Base-by-base conservation (phyloP, 2,113 vertebrate species). In the Agapornis roseicollis region DNA sequence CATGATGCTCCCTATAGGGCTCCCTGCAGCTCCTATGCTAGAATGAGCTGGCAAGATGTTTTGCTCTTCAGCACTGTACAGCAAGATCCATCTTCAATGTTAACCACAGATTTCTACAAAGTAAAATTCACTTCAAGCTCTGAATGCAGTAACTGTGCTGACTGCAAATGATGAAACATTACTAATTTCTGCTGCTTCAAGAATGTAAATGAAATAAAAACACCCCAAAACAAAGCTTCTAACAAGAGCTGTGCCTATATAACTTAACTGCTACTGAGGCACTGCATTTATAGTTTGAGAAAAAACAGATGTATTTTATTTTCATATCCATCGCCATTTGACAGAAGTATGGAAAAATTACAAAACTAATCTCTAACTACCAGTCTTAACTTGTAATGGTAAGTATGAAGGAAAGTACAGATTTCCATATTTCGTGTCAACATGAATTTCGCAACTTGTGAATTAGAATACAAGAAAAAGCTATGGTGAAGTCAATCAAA, bases 231-330 rank as follows among this genome's bases (percentile, higher is more conserved):
- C 65, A 93, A 84, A 52, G 65, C 63, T 96, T 91, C 90, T 96
- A 96, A 95, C 79, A 73, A 98, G 96, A 97, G 95, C 85, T 97
- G 90, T 97, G 96, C 93, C 95, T 97, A 88, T 91, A 87, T 42
- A 91, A 96, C 52, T 90, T 96, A 94, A 94, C 63, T 83, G 85
- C 94, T 98, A 98, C 80, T 93, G 88, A 98, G 96, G 94, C 74
- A 93, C 42, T 88, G 90, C 90, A 94, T 97, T 53, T 93, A 95
- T 63, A 60, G 55, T 79, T 42, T 41, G 65, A 83, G 53, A 91
- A 80, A 74, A 94, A 92, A 61, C 35, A 95, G 71, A n/a, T 39
- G 2, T 93, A 42, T 18, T 58, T 68, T 81, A 29, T 89, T 97
- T 87, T 91, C 69, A 49, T 4, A 93, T 85, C 97, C 88, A 87